These are phyloP conservation scores for Glyphotaelius pellucidus DNA, from an alignment of 2,888 invertebrate genomes.

Conservation along the genomic window DNA sequence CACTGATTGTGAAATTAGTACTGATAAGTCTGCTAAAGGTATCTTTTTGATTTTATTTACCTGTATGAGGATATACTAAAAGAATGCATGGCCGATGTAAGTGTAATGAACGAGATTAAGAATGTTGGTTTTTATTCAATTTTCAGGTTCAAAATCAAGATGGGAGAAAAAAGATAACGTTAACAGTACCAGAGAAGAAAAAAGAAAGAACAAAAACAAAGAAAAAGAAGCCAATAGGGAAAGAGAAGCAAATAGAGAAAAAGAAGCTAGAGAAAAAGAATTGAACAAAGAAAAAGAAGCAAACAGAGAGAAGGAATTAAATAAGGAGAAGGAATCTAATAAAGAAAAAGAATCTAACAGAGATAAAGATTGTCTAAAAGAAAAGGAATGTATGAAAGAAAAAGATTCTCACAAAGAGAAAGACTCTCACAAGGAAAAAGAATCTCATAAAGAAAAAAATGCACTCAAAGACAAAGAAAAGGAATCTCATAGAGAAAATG, in stretches of 20 bases:
- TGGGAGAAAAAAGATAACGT: slow-evolving; percentile 75
- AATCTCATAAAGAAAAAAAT: slow-evolving; percentile 71
- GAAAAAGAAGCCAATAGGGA: slow-evolving; percentile 54
- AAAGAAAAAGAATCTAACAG: slow-evolving; percentile 68
- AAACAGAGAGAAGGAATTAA: slow-evolving; percentile 68
- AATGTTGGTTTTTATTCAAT: background rate
- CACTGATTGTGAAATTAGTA: slow-evolving; percentile 51
- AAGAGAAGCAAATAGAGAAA: slow-evolving; percentile 45
- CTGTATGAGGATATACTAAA: background rate
- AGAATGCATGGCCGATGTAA: too few relatives aligned
- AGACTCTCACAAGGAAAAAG: slow-evolving; percentile 68
- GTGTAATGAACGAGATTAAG: background rate
- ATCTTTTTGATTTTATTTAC: background rate
- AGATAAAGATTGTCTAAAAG: slow-evolving; percentile 44
- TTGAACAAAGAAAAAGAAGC: slow-evolving; percentile 68
- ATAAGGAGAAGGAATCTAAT: slow-evolving; percentile 69
- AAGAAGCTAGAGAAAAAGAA: slow-evolving; percentile 65
- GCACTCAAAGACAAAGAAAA: slow-evolving; percentile 70
- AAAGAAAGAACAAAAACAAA: slow-evolving; percentile 64
- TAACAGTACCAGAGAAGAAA: slow-evolving; percentile 75
- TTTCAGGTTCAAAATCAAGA: slow-evolving; percentile 68
- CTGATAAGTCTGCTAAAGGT: slow-evolving; percentile 61
- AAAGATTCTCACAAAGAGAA: slow-evolving; percentile 68
- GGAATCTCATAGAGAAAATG: slow-evolving; percentile 52
- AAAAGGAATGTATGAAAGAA: slow-evolving; percentile 51